Evolutionary conservation across 1,140 invertebrate species (phyloP), one percentile per base, ranked within the genome.

Genomic region (Bathynomus jamesi): DNA sequence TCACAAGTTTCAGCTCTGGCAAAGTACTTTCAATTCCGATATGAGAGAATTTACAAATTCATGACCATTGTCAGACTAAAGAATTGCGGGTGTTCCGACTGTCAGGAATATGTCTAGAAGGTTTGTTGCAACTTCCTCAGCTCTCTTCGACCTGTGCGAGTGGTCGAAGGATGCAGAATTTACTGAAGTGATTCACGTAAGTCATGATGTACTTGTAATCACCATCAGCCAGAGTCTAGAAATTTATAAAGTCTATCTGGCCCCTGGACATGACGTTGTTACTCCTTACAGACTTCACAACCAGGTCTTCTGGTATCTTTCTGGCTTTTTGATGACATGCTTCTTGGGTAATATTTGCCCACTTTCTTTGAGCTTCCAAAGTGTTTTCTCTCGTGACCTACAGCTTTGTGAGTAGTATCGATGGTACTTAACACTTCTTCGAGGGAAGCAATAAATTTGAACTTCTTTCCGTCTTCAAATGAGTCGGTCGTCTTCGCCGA

Each of bases 41-140:
- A 66, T 28, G 28, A 66, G 17, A 31, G 10, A 28, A 66, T 25
- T 66, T 30, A 29, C 64, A 10, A 66, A 66, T 21, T 66, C 28
- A 8, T 31, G 27, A n/a, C 64, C 64, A 10, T 66, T 66, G 64
- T 66, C 64, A 0, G 27, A 66, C 64, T 66, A 31, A 66, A 66
- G n/a, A 66, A 66, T 66, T 30, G 64, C 64, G 32, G 64, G 64
- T 66, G 27, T 21, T 66, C 64, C 64, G 32, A 66, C 29, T 28
- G 64, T 66, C 21, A 66, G 10, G 11, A 28, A 29, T 66, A 66
- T 28, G 24, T 66, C 64, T 28, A 28, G 4, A 66, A n/a, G n/a
- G n/a, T n/a, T n/a, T n/a, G n/a, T n/a, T n/a, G n/a, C n/a, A n/a
- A n/a, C n/a, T n/a, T n/a, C n/a, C n/a, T n/a, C n/a, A 66, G 64